Evolutionary conservation across 2,797 vertebrate genomes (phyloP), one percentile per base, ranked within the genome.

Genomic region (Poecile montanus): DNA sequence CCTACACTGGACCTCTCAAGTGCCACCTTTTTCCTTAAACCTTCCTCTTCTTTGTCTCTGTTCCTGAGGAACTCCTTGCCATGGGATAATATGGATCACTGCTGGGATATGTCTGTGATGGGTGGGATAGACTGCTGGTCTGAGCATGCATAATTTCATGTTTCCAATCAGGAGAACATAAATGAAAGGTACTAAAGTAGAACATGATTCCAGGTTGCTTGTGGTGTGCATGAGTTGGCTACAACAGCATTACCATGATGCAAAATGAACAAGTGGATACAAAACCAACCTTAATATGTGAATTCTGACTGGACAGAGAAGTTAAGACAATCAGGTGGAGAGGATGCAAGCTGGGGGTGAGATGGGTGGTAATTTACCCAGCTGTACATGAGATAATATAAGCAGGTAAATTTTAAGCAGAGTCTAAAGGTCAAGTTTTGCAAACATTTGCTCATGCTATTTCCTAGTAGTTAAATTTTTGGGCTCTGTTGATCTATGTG

Each of bases 351-450:
- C 6, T 34, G 38, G 13, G 27, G 48, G 29, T 75, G 54, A 71
- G 25, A 18, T 3, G 9, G 20, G 14, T 53, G 34, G 3, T 29
- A 38, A 34, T 63, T 66, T 74, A 60, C 22, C 13, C 56, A 63
- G 27, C 27, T n/a, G 9, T 26, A 32, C 0, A 0, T 48, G 7
- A 30, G 13, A 27, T 83, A 42, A 71, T 20, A 8, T 32, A 60
- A 71, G 48, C 14, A 44, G n/a, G 13, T 47, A 90, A 47, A 48
- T 73, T 66, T 77, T 45, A 56, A 56, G n/a, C 1, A 0, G 27
- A 85, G 2, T 44, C 45, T 70, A n/a, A 82, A 89, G 16, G 9
- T 79, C 32, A 74, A 80, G 15, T 30, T 89, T 84, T 84, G n/a
- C 42, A 61, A 75, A 90, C 34, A 70, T 22, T 18, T 84, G 16